These are phyloP conservation scores for Trachelipus rathkii DNA, from an alignment of 1,140 invertebrate genomes.

Conservation along the genomic window DNA sequence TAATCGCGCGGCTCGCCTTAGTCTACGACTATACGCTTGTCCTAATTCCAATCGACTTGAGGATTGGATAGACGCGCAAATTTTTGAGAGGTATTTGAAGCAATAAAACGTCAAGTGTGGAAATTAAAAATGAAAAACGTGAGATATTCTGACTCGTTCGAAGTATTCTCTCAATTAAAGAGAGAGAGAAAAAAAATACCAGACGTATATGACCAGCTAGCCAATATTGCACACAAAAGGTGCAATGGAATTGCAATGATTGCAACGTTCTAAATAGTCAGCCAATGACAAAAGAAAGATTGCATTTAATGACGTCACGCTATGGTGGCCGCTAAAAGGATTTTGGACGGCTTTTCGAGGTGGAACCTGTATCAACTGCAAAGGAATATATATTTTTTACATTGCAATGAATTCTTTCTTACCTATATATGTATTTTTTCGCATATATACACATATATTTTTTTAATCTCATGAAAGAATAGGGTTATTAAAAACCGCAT, in stretches of 20 bases:
- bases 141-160: neutral
- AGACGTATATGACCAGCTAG: too few species aligned
- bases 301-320: constrained; percentile 6
- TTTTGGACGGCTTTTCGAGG: neutral
- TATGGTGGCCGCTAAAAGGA: neutral
- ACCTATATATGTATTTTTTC: neutral
- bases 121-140: constrained; percentile 12
- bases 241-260: neutral
- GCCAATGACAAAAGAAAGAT: neutral
- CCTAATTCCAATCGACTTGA: neutral
- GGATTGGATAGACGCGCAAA: neutral
- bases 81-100: neutral
- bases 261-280: neutral
- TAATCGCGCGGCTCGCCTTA: too few species aligned
- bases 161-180: too few species aligned
- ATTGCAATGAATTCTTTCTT: neutral
- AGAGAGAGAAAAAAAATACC: too few species aligned
- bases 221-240: too few species aligned
- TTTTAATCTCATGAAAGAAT: neutral
- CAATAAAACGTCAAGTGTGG: neutral
- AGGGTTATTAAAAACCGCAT: neutral
- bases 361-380: too few species aligned
- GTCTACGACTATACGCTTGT: too few species aligned
- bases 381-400: neutral
- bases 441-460: neutral